Evolutionary conservation across 2,888 invertebrate species (phyloP).

Genomic region (Drosophila stalkeri): DNA sequence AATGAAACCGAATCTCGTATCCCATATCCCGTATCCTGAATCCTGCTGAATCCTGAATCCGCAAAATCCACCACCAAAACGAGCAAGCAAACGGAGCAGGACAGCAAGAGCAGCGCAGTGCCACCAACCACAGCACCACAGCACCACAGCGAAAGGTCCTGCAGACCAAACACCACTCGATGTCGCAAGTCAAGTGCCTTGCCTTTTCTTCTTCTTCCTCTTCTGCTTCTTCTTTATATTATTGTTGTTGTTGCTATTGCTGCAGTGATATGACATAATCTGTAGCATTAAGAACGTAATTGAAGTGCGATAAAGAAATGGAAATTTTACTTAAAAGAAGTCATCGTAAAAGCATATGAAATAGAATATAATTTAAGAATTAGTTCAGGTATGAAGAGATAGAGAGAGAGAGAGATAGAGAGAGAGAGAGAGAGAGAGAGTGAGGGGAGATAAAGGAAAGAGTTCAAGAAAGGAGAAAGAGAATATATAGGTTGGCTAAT

Average conservation of each 20-base stretch:
- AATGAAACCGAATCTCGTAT: conserved; percentile 52
- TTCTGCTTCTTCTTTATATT: conserved; percentile 15
- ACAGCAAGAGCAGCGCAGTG: conserved; percentile 36
- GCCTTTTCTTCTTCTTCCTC: conserved; percentile 11
- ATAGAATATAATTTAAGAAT: neutral
- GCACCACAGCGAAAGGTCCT: conserved; percentile 22
- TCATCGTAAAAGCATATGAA: neutral
- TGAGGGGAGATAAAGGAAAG: neutral
- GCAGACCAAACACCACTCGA: conserved; percentile 45
- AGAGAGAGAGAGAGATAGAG: too few relatives aligned
- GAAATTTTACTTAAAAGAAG: neutral
- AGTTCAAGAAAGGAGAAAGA: too few relatives aligned
- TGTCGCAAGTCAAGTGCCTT: conserved; percentile 78
- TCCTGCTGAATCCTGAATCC: conserved; percentile 26
- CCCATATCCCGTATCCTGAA: conserved; percentile 15
- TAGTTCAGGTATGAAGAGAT: neutral
- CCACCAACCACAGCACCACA: neutral
- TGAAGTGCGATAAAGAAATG: conserved; percentile 10
- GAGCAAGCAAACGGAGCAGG: conserved; percentile 26
- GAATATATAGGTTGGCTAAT: too few relatives aligned
- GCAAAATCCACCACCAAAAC: conserved; percentile 53
- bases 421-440: neutral
- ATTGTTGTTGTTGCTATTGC: conserved; percentile 38
- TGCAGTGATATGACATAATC: conserved; percentile 38
- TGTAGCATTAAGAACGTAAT: conserved; percentile 31